A percentile compares a stretch with the other conserved stretches of the same genome.
Conservation (phyloP, 1,140 invertebrate genomes). For the Ctenoplectra terminalis region DNA sequence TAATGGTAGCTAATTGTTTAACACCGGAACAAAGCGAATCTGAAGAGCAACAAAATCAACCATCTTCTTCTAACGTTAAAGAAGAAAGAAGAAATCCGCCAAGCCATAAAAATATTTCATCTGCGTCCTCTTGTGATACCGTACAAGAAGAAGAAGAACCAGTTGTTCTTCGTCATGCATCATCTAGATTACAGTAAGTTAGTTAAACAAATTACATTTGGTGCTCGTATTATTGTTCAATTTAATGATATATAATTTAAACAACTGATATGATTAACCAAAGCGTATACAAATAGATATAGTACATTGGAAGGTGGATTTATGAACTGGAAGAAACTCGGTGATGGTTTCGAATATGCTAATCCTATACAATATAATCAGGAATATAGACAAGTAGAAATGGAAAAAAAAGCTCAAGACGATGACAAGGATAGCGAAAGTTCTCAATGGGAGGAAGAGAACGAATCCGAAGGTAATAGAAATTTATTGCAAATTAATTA, state of each 20-base stretch:
- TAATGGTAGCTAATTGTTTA: conserved; percentile 89
- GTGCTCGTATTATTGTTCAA: neutral
- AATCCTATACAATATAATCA: conserved; percentile 84
- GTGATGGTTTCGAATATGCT: conserved; percentile 83
- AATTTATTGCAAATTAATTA: neutral
- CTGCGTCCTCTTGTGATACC: conserved; percentile 65
- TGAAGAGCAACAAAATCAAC: conserved; percentile 67
- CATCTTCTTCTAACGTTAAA: conserved; percentile 72
- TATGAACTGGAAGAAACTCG: conserved; percentile 82
- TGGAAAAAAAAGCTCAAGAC: conserved; percentile 75
- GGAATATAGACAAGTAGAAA: conserved; percentile 84
- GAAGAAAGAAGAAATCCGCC: conserved; percentile 83
- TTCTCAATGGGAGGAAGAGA: conserved; percentile 69
- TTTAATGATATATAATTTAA: neutral
- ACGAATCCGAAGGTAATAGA: conserved; percentile 67
- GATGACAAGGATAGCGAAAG: conserved; percentile 77
- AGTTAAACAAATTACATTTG: conserved; percentile 23
- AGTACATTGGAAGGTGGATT: conserved; percentile 82
- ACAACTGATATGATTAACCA: conserved; percentile 1
- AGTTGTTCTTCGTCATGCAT: conserved; percentile 79
- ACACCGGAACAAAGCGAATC: conserved; percentile 77
- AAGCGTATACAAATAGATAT: conserved; percentile 70
- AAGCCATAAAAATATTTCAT: conserved; percentile 82
- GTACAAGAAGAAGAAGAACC: conserved; percentile 73
- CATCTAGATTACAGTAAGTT: conserved; percentile 80